These are phyloP conservation scores for Pangasius macronema DNA, from an alignment of 2,797 vertebrate genomes.

Conservation along the genomic window DNA sequence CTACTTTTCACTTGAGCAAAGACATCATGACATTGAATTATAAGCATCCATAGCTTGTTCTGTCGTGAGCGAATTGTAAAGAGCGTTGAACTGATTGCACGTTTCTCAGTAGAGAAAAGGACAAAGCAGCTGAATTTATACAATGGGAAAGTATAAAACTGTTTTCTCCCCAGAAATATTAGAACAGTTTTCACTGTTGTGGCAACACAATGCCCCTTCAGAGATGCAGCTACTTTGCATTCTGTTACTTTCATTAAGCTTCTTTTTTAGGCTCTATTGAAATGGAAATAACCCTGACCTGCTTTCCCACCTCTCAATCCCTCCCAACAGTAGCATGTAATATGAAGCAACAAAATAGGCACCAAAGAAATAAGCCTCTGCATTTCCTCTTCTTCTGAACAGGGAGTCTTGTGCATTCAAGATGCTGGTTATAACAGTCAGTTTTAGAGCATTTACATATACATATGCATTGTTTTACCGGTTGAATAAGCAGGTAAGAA, in stretches of 20 bases:
- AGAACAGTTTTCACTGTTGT: slow-evolving; percentile 38
- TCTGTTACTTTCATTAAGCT: slow-evolving; percentile 40
- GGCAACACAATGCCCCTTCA: slow-evolving; percentile 1
- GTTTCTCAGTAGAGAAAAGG: slow-evolving; percentile 25
- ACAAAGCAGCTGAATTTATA: background rate
- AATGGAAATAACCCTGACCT: slow-evolving; percentile 51
- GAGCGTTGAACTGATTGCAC: slow-evolving; percentile 20
- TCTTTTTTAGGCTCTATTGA: slow-evolving; percentile 45
- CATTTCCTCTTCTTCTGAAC: background rate
- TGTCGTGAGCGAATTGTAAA: slow-evolving; percentile 15
- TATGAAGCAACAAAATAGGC: background rate
- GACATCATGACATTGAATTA: slow-evolving; percentile 40
- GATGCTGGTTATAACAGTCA: background rate
- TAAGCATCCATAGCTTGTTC: slow-evolving; percentile 28
- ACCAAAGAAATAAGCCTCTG: background rate
- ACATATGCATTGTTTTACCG: background rate
- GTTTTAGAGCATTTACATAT: background rate
- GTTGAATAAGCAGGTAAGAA: background rate
- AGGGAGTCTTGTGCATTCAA: background rate
- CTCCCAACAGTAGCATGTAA: slow-evolving; percentile 31
- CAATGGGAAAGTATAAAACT: background rate
- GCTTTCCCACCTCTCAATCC: slow-evolving; percentile 25
- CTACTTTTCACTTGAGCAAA: slow-evolving; percentile 42
- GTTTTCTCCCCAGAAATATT: slow-evolving; percentile 24
- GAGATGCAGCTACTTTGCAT: slow-evolving; percentile 37